phyloP scores from a whole-genome alignment of 2,113 vertebrate genomes.

The Anser cygnoides region DNA sequence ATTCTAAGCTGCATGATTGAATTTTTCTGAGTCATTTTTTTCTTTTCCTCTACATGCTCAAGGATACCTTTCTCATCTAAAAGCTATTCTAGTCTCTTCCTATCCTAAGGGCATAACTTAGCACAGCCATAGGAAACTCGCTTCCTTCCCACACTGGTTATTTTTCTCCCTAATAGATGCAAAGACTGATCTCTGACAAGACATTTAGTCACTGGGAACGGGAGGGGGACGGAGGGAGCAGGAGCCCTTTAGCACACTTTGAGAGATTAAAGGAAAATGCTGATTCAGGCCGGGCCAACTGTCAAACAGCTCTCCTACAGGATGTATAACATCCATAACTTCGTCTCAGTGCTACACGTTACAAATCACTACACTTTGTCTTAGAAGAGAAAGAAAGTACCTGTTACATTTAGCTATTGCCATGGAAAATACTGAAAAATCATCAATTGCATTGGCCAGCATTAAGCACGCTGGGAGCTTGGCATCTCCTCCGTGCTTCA shows the following conservation, averaged over 20 bases:
- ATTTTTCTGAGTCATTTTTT: neutral
- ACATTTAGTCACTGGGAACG: neutral
- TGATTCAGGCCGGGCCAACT: neutral
- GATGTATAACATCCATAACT: neutral
- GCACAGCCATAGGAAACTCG: neutral
- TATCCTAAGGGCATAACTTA: neutral
- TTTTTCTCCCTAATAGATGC: conserved; percentile 27
- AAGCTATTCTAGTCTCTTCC: neutral
- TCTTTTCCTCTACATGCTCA: neutral
- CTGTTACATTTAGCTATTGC: neutral
- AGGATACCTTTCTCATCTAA: neutral
- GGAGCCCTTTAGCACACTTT: neutral
- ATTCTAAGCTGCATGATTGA: neutral
- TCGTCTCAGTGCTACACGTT: neutral
- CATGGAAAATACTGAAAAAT: neutral
- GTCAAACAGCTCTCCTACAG: neutral
- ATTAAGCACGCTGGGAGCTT: neutral
- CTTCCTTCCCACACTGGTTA: neutral
- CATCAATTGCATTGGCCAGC: neutral
- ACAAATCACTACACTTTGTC: neutral
- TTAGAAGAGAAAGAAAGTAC: neutral
- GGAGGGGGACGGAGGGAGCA: neutral
- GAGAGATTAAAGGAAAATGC: neutral
- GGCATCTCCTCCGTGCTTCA: neutral
- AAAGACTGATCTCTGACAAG: neutral